A percentile compares a stretch with the other conserved stretches of the same genome.
Evolutionary conservation across 2,888 invertebrate species (phyloP).

Genomic region (Platypus cylindrus): DNA sequence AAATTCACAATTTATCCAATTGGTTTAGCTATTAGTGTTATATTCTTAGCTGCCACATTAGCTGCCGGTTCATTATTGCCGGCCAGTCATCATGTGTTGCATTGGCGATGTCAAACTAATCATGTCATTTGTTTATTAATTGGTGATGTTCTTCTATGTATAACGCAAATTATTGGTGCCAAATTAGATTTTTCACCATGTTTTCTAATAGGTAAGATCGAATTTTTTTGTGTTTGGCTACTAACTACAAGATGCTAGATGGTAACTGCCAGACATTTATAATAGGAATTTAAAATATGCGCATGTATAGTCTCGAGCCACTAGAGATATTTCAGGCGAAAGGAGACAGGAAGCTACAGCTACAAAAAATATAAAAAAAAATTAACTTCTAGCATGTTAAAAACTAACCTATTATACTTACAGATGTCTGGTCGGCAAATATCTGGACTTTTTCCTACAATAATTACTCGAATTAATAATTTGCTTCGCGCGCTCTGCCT

Average conservation of each 20-base stretch:
- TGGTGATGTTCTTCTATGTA: constrained; percentile 67
- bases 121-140: constrained; percentile 73
- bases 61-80: constrained; percentile 68
- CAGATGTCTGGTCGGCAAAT: no score
- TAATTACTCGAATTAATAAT: no score
- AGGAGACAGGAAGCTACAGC: no score
- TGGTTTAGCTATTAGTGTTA: constrained; percentile 65
- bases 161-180: constrained; percentile 56
- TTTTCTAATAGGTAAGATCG: constrained; percentile 53
- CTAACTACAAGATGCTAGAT: no score
- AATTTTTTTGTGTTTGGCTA: no score
- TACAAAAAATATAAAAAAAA: no score
- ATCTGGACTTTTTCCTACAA: no score
- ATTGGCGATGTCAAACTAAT: constrained; percentile 81
- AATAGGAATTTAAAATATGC: neutral
- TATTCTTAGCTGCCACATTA: constrained; percentile 70
- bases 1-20: constrained; percentile 64
- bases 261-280: neutral
- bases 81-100: constrained; percentile 73
- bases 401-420: no score
- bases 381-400: no score
- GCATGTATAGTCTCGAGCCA: no score
- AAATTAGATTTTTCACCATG: constrained; percentile 49
- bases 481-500: no score
- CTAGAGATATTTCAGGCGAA: no score